Base-by-base conservation (phyloP, 2,888 invertebrate genomes). In the Andrena bicolor region DNA sequence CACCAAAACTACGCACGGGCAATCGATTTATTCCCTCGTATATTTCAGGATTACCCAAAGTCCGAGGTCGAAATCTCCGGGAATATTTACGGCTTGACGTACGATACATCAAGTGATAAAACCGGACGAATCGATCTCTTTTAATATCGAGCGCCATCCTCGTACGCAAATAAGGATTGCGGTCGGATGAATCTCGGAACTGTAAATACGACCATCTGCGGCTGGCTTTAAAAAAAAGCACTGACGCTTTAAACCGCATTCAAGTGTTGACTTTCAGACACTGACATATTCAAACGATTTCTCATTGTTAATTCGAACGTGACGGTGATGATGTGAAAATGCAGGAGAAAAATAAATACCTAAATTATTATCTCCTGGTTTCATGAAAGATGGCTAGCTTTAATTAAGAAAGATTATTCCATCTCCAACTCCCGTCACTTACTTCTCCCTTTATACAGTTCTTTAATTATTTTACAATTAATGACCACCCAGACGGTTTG, bases 21-120 rank as follows among this genome's bases (percentile, higher is more conserved):
- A 87, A 88, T 88, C 88, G 88, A 88, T 88, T 88, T 88, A 86
- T 84, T 79, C 80, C 84, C 85, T 80, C 87, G 80, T 90, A 89
- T 90, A 90, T 90, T 89, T 86, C 85, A 87, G 89, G 89, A 89
- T 89, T 89, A 89, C 89, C 53, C 78, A 77, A 89, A 88, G 87
- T 87, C 90, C 87, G 88, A 86, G 84, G 86, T 85, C 78, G 86
- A 80, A 90, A 90, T 84, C 87, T 88, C 88, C 79, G 64, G 74
- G 86, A 90, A 88, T 89, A 88, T 90, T 90, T 90, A 88, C 82
- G 87, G 75, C 78, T 80, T 56, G 83, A 75, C 82, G 82, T 77
- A 81, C 87, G 88, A 88, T 88, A 87, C 87, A 87, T 88, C 88
- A 86, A 84, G 82, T 83, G 86, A 88, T 88, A 88, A 87, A 88